Evolutionary conservation across 2,113 vertebrate species (phyloP).

Genomic region (Cairina moschata): DNA sequence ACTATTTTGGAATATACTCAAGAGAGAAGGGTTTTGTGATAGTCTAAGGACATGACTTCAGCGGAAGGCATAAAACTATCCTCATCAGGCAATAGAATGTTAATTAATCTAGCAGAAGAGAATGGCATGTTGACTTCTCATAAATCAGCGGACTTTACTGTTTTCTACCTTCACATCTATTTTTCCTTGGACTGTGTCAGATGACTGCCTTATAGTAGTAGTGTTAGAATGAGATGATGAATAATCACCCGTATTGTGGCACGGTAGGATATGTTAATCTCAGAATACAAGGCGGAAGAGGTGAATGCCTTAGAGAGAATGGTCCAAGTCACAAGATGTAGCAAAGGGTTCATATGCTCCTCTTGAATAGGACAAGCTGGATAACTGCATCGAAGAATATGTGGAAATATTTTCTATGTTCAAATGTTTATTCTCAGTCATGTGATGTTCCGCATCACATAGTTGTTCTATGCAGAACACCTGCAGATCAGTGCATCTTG

Average conservation of each 20-base stretch:
- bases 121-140: not conserved
- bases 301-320: not conserved
- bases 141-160: not conserved
- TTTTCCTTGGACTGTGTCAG: not conserved
- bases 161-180: not conserved
- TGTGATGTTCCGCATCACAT: not conserved
- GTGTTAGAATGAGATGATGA: not conserved
- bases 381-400: not conserved
- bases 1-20: not conserved
- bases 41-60: not conserved
- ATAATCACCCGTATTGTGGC: not conserved
- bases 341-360: accelerated
- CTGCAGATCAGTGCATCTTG: not conserved
- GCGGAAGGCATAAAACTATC: not conserved
- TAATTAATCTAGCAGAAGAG: not conserved
- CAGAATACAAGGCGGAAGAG: not conserved
- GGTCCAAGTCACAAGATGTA: not conserved
- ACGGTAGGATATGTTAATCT: not conserved
- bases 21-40: not conserved
- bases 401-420: not conserved
- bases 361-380: not conserved
- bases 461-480: not conserved
- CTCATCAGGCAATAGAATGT: not conserved
- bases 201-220: not conserved
- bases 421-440: not conserved